Percentiles rank a stretch among this genome's conserved stretches.
Evolutionary conservation across 1,140 invertebrate species (phyloP).

Genomic region (Lepidurus apus): DNA sequence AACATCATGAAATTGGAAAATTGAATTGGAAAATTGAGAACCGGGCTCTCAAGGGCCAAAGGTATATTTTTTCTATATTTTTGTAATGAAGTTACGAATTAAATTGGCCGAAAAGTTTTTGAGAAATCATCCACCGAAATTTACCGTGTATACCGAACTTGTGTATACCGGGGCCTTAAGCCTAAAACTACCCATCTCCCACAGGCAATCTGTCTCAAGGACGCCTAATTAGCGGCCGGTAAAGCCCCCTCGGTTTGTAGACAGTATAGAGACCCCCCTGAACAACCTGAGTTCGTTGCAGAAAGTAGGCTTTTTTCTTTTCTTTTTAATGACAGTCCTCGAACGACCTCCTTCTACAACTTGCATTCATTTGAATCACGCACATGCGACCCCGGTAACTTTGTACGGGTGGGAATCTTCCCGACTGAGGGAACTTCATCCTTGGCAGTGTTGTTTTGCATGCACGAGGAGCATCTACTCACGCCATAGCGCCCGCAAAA

Average conservation of each 20-base stretch:
- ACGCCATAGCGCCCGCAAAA: no score
- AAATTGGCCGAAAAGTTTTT: no score
- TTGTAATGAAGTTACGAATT: no score
- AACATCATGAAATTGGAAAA: no score
- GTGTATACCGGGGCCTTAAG: no score
- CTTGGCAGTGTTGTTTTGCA: neutral
- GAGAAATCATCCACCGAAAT: no score
- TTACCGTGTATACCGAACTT: no score
- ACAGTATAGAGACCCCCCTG: no score
- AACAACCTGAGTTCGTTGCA: neutral
- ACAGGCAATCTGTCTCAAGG: slow-evolving; percentile 14
- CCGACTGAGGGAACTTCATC: neutral
- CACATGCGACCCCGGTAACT: neutral
- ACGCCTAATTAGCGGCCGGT: neutral
- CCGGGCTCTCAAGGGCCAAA: no score
- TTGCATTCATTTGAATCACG: neutral
- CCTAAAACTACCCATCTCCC: neutral
- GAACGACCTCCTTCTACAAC: neutral
- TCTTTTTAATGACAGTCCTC: neutral
- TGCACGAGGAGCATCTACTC: no score
- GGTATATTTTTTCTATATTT: no score
- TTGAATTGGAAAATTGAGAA: no score
- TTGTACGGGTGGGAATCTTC: slow-evolving; percentile 17
- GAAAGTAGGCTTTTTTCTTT: neutral
- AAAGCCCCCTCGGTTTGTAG: neutral